Evolutionary conservation across 1,140 invertebrate species (phyloP).

Genomic region (Drosophila chauvacae): DNA sequence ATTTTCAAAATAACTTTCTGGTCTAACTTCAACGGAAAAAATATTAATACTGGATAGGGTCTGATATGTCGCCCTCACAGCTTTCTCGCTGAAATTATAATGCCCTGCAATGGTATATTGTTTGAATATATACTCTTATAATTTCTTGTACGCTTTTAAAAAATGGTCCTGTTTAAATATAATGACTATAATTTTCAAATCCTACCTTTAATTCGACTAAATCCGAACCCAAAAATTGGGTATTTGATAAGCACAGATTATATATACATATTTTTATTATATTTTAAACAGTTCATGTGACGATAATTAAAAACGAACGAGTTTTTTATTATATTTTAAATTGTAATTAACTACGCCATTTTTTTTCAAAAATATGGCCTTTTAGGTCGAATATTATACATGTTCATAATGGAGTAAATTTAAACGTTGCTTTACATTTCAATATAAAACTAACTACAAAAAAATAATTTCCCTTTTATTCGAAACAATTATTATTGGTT

Average conservation of each 20-base stretch:
- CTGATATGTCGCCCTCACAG: too few relatives aligned
- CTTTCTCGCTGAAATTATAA: too few relatives aligned
- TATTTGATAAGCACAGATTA: neutral
- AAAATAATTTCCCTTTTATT: neutral
- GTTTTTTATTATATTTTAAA: neutral
- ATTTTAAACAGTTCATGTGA: too few relatives aligned
- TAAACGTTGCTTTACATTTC: constrained; percentile 4
- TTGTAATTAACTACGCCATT: neutral
- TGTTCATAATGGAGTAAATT: neutral
- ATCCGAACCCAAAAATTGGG: neutral
- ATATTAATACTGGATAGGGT: too few relatives aligned
- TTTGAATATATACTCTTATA: too few relatives aligned
- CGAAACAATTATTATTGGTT: neutral
- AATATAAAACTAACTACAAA: constrained; percentile 8
- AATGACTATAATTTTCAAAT: neutral
- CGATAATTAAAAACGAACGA: neutral
- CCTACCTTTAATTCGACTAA: neutral
- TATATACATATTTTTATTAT: neutral
- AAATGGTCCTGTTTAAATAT: too few relatives aligned
- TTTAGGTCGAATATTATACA: neutral
- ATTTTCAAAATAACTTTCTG: too few relatives aligned
- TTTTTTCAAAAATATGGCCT: constrained; percentile 1
- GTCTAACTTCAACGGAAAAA: too few relatives aligned
- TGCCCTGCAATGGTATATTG: too few relatives aligned
- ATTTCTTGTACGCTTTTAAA: too few relatives aligned